Conservation (phyloP, 2,113 vertebrate genomes). For the Xenopus tropicalis region DNA sequence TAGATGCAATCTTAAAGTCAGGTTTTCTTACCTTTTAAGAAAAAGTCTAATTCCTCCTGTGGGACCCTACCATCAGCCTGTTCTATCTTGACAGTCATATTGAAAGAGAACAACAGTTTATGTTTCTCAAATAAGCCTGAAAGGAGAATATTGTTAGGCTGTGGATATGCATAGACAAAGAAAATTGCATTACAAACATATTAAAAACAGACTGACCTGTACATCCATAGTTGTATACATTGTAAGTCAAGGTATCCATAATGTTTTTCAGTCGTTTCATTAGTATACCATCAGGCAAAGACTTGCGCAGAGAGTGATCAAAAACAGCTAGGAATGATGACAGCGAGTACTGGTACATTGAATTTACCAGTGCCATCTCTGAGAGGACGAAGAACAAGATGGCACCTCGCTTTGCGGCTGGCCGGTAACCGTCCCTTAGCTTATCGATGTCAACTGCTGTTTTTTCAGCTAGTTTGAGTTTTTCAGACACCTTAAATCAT, state of each 20-base stretch:
- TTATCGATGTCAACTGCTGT: constrained; percentile 79
- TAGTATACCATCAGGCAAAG: constrained; percentile 72
- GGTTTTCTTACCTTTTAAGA: constrained; percentile 80
- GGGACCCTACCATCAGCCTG: constrained; percentile 79
- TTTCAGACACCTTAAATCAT: constrained; percentile 81
- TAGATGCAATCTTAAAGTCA: no score
- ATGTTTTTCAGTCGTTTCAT: constrained; percentile 77
- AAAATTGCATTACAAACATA: neutral
- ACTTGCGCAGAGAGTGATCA: constrained; percentile 79
- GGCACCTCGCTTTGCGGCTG: constrained; percentile 84
- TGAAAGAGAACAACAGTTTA: constrained; percentile 92
- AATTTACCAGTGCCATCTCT: constrained; percentile 90
- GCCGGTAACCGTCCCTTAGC: constrained; percentile 88
- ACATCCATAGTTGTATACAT: constrained; percentile 90
- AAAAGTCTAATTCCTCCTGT: constrained; percentile 93
- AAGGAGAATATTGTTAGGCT: constrained; percentile 11
- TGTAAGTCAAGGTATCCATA: constrained; percentile 81
- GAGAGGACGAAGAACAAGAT: constrained; percentile 91
- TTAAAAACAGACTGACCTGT: constrained; percentile 68
- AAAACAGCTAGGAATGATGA: constrained; percentile 89
- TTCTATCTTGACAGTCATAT: constrained; percentile 91
- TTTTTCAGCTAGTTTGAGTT: constrained; percentile 79
- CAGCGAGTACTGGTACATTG: constrained; percentile 96
- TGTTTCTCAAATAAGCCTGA: constrained; percentile 91
- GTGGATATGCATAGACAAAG: neutral